Evolutionary conservation across 2,113 vertebrate genomes (phyloP).

Genomic region (Pelodiscus sinensis): DNA sequence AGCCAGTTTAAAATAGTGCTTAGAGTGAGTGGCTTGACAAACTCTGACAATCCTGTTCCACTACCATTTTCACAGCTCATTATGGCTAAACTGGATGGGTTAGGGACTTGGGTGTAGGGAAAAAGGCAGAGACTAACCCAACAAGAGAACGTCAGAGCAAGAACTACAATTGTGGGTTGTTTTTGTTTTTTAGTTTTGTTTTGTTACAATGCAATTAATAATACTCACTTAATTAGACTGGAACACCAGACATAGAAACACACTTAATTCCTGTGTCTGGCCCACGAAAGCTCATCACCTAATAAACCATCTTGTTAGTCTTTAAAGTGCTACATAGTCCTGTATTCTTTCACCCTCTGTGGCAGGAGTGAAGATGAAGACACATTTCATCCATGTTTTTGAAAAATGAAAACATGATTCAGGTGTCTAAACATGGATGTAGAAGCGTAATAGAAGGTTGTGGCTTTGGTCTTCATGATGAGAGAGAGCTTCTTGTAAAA

Average conservation of each 20-base stretch:
- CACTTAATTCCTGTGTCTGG: background rate
- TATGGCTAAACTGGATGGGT: background rate
- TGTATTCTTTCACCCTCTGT: background rate
- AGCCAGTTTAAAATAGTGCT: background rate
- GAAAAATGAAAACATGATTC: background rate
- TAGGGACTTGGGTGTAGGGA: background rate
- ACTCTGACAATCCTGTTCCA: background rate
- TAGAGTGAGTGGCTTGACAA: background rate
- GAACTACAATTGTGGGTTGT: background rate
- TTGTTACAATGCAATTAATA: background rate
- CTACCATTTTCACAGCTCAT: background rate
- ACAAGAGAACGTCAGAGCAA: background rate
- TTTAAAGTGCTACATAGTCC: too few relatives aligned
- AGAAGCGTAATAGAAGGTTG: background rate
- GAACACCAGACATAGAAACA: background rate
- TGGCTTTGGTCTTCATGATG: background rate
- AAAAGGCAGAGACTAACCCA: background rate
- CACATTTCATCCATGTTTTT: background rate
- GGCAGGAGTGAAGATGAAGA: background rate
- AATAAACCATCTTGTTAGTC: too few relatives aligned
- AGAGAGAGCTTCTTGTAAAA: background rate
- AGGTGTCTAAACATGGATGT: background rate
- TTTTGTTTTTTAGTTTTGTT: too few relatives aligned
- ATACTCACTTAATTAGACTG: rapidly evolving
- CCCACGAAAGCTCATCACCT: too few relatives aligned